Base-by-base conservation (phyloP, 2,797 vertebrate genomes). In the Schizopygopsis pylzovi region DNA sequence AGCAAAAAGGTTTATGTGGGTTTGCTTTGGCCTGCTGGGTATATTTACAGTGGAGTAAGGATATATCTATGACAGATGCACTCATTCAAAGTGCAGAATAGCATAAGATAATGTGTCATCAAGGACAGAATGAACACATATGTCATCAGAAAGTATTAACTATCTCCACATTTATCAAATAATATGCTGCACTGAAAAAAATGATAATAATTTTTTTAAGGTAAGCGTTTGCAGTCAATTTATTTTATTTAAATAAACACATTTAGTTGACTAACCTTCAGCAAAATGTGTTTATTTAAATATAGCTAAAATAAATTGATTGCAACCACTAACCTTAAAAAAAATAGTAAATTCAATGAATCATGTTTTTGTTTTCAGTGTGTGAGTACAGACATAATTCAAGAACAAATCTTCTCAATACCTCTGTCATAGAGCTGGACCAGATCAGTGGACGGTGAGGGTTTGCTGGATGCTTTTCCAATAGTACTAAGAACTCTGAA, bases 401-500 rank as follows among this genome's bases (percentile, higher is more conserved):
- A 37, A 56, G 2, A 39, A 43, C 7, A 61, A 0, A 16, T 43
- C 22, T 13, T 73, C n/a, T 47, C 15, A 65, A 6, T 91, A 97
- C 97, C 98, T 77, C 89, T 95, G 85, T 99, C 97, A 89, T 97
- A 90, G 47, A 99, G 95, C 90, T 97, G 96, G 45, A 96, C 93
- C 0, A 96, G 95, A 71, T 98, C 97, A 0, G 96, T 97, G 1
- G 95, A 87, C 0, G 94, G 92, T 0, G 97, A 98, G 0, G 98
- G 98, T 84, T 97, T 98, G 95, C 98, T 99, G 90, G 95, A 94
- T 4, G 94, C 95, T 92, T 97, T 97, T 85, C 96, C 92, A 0
- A 96, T 97, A 81, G 96, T 93, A 0, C 96, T 95, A 87, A 99
- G 94, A 88, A 98, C 95, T 28, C 98, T 95, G 93, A 99, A 99